A percentile compares a stretch with the other conserved stretches of the same genome.
Conservation (phyloP, 35 echinoderm and acorn worm genomes). For the Ophiothrix spiculata region DNA sequence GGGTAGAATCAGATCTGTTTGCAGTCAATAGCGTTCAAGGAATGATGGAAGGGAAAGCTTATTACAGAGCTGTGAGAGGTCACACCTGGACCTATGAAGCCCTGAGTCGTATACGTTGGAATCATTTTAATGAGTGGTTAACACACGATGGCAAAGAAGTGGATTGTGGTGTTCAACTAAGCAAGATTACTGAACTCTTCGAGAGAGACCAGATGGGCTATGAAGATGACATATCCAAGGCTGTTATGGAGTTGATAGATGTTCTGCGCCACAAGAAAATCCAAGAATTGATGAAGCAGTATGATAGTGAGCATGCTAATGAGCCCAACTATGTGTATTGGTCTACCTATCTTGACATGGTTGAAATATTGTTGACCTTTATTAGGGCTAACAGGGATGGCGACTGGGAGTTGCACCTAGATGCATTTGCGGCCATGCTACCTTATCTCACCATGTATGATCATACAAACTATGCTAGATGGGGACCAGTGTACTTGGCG, state of each 20-base stretch:
- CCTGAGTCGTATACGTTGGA: background rate
- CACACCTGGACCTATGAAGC: conserved; percentile 11
- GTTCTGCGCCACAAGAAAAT: background rate
- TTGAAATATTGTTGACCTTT: background rate
- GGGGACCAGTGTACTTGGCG: conserved; percentile 38
- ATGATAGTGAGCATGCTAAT: background rate
- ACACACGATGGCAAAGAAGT: background rate
- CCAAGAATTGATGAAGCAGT: background rate
- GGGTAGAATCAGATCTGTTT: conserved; percentile 24
- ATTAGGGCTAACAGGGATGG: background rate
- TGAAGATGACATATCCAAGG: background rate
- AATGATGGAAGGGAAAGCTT: background rate
- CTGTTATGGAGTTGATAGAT: background rate
- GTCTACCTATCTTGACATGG: background rate
- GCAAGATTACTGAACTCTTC: background rate
- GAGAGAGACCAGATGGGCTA: background rate
- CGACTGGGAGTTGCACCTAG: background rate
- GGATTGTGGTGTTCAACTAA: background rate
- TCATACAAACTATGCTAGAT: conserved; percentile 39
- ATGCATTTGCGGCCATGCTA: conserved; percentile 36
- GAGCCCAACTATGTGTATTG: background rate
- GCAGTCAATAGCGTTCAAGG: background rate
- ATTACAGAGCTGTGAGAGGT: conserved; percentile 2
- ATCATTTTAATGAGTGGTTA: background rate
- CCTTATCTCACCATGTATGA: conserved; percentile 28